Evolutionary conservation across 1,140 invertebrate genomes (phyloP).

Genomic region (Lordiphosa mommai): DNA sequence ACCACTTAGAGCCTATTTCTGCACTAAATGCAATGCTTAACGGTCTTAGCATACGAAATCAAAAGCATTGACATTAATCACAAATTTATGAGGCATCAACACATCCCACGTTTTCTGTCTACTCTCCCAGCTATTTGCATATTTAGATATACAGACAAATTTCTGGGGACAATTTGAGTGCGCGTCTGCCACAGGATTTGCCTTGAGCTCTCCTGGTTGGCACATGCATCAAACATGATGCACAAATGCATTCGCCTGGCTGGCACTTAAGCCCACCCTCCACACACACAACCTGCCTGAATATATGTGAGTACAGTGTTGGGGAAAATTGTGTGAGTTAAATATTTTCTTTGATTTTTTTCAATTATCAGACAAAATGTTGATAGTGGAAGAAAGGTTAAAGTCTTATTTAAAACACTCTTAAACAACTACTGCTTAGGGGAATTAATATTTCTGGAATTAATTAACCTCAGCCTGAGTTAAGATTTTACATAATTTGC

Average conservation of each 20-base stretch:
- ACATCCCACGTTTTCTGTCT: neutral
- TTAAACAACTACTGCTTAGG: too few relatives aligned
- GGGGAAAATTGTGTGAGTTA: too few relatives aligned
- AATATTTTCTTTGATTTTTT: too few relatives aligned
- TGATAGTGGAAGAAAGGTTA: too few relatives aligned
- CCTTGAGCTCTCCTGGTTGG: slow-evolving; percentile 18
- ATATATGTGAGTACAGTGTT: too few relatives aligned
- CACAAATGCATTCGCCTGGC: slow-evolving; percentile 33
- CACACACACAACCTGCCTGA: too few relatives aligned
- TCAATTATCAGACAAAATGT: too few relatives aligned
- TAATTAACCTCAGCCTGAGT: too few relatives aligned
- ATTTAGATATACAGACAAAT: slow-evolving; percentile 41
- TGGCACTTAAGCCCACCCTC: neutral
- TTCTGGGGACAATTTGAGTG: slow-evolving; percentile 50
- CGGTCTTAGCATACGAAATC: slow-evolving; percentile 37
- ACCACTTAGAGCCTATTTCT: too few relatives aligned
- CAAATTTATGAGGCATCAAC: slow-evolving; percentile 37
- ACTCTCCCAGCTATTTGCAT: slow-evolving; percentile 33
- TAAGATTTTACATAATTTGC: too few relatives aligned
- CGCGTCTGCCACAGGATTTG: slow-evolving; percentile 38
- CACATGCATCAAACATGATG: slow-evolving; percentile 54
- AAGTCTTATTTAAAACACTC: too few relatives aligned
- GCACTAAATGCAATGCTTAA: neutral
- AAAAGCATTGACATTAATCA: slow-evolving; percentile 45
- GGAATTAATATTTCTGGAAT: too few relatives aligned